Base-by-base conservation (phyloP, 2,888 invertebrate genomes). In the Cheilosia impressa region DNA sequence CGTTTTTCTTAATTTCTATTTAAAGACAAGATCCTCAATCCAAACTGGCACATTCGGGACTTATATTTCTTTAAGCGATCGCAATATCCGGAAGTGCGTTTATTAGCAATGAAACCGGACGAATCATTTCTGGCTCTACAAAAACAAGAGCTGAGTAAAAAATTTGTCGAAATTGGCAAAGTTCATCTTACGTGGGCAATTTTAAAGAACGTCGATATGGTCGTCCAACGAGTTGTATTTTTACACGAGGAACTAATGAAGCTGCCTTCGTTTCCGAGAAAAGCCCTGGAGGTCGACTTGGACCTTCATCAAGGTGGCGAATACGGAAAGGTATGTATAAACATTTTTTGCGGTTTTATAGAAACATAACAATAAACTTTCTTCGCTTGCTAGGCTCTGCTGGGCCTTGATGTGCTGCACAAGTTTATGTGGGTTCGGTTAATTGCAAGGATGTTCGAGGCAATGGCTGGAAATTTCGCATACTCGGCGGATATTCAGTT, bases 341-440 rank as follows among this genome's bases (percentile, higher is more conserved):
- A 31, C 1, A 31, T 2, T 27, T 9, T 65, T 60, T 34, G n/a
- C 7, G 2, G 9, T 17, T 45, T 24, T 10, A 6, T 17, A 31
- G 9, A 17, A 19, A 4, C 3, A 22, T 19, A n/a, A 13, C 15
- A n/a, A n/a, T 24, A 22, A 17, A 52, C 0, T 55, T 43, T 34
- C 15, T 13, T 24, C 9, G 53, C 47, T 53, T 19, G 7, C 6
- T 17, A 96, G 95, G 97, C 98, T 89, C 93, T 99, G 43, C 94
- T 97, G 60, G 98, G 98, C 1, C 93, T 99, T 88, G 99, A 99
- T 91, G 98, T 99, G 0, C 93, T 99, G 87, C 99, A 99, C 92
- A 99, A 99, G 92, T 98, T 98, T 90, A 98, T 98, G 95, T 99
- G 99, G 99, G 98, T 98, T 2, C 96, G 98, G 87, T 93, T 99